These are phyloP conservation scores for Cyprinodon tularosa DNA, from an alignment of 2,113 vertebrate genomes.

Conservation along the genomic window DNA sequence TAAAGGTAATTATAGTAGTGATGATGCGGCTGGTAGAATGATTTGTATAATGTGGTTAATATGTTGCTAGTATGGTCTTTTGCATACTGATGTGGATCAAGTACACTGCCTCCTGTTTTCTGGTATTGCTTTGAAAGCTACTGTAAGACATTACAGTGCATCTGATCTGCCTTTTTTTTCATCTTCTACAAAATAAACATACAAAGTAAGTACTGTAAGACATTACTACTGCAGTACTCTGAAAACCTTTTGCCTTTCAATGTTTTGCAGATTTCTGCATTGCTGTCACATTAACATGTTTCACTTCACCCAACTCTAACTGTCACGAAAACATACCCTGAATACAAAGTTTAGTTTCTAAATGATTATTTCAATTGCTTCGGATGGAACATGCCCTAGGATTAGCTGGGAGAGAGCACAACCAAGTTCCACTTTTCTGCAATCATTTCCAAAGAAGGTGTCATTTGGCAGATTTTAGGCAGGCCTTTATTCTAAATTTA, in stretches of 20 bases:
- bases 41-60: slow-evolving; percentile 51
- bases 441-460: not conserved
- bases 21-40: slow-evolving; percentile 45
- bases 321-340: not conserved
- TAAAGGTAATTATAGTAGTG: slow-evolving; percentile 1
- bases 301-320: not conserved
- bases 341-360: not conserved
- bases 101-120: not conserved
- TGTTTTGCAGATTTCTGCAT: not conserved
- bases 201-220: too few species aligned
- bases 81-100: not conserved
- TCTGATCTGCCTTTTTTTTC: slow-evolving; percentile 21
- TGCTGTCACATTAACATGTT: not conserved
- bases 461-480: not conserved
- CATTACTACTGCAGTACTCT: slow-evolving; percentile 11
- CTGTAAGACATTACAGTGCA: not conserved
- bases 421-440: not conserved
- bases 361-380: not conserved
- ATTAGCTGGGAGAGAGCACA: not conserved
- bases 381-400: not conserved
- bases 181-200: not conserved
- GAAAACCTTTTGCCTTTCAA: not conserved
- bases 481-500: not conserved
- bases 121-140: not conserved
- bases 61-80: slow-evolving; percentile 36